These are phyloP conservation scores for Setophaga coronata DNA, from an alignment of 2,113 vertebrate species.

Conservation along the genomic window DNA sequence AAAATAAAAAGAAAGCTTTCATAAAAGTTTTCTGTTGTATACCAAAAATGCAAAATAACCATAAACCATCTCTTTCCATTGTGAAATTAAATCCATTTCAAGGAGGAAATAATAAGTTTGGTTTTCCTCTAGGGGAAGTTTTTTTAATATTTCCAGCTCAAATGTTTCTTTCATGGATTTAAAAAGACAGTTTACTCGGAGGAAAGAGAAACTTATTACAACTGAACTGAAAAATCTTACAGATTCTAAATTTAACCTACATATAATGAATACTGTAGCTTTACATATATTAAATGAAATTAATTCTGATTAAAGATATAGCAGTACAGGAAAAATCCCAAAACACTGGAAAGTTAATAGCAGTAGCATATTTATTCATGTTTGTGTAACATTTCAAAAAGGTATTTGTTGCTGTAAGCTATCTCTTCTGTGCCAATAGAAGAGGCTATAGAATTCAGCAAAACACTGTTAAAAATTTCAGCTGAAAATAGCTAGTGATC, in stretches of 20 bases:
- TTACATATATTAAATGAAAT: not conserved
- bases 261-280: not conserved
- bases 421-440: not conserved
- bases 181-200: not conserved
- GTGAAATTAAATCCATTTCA: not conserved
- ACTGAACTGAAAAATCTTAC: not conserved
- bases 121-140: not conserved
- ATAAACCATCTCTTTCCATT: not conserved
- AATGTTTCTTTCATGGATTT: not conserved
- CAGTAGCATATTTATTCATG: not conserved
- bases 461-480: not conserved
- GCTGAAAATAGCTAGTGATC: not conserved
- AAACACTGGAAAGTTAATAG: not conserved
- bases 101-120: not conserved
- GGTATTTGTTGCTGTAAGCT: not conserved
- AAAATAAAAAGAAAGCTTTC: not conserved
- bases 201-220: not conserved
- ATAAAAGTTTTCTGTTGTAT: not conserved
- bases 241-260: not conserved
- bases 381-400: not conserved
- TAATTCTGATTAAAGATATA: not conserved
- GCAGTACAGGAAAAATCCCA: not conserved
- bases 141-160: not conserved
- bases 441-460: not conserved
- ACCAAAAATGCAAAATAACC: not conserved